phyloP scores from a whole-genome alignment of 2,797 vertebrate species.

The Argyrosomus regius region DNA sequence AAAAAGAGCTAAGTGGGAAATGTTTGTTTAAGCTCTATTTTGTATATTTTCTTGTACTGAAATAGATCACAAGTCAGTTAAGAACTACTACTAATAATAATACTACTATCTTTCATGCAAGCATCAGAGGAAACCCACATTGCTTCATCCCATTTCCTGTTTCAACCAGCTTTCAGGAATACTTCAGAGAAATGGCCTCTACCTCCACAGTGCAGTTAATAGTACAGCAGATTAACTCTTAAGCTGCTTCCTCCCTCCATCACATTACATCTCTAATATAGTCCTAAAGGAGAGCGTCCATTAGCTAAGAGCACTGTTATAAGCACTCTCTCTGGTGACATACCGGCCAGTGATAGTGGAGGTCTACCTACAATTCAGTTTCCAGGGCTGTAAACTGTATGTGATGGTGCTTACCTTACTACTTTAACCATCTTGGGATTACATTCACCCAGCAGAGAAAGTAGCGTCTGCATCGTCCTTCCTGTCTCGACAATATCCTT shows the following conservation, averaged over 20 bases:
- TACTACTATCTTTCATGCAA: slow-evolving; percentile 13
- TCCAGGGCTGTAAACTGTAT: slow-evolving; percentile 7
- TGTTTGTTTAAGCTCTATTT: too few relatives aligned
- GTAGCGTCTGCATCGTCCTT: slow-evolving; percentile 88
- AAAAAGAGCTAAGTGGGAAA: background rate
- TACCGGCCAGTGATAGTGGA: slow-evolving; percentile 4
- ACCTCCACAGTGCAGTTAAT: slow-evolving; percentile 60
- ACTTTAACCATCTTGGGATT: slow-evolving; percentile 91
- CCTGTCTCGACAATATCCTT: slow-evolving; percentile 92
- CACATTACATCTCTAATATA: slow-evolving; percentile 72
- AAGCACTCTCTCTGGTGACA: slow-evolving; percentile 29
- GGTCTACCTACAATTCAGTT: slow-evolving; percentile 26
- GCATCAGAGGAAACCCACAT: slow-evolving; percentile 26
- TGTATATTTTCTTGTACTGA: too few relatives aligned
- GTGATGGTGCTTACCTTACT: slow-evolving; percentile 83
- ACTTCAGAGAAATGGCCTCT: slow-evolving; percentile 43
- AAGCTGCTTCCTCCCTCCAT: slow-evolving; percentile 73
- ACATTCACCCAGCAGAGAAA: slow-evolving; percentile 85
- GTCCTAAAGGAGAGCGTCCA: slow-evolving; percentile 65
- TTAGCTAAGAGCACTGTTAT: slow-evolving; percentile 68
- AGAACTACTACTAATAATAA: background rate
- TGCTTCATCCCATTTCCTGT: slow-evolving; percentile 24
- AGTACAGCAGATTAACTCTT: slow-evolving; percentile 78
- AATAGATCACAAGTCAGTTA: background rate
- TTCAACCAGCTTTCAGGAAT: slow-evolving; percentile 35